Percentiles rank a stretch among this genome's conserved stretches.
Conservation (phyloP, 1,140 invertebrate genomes). For the Bombus ignitus region DNA sequence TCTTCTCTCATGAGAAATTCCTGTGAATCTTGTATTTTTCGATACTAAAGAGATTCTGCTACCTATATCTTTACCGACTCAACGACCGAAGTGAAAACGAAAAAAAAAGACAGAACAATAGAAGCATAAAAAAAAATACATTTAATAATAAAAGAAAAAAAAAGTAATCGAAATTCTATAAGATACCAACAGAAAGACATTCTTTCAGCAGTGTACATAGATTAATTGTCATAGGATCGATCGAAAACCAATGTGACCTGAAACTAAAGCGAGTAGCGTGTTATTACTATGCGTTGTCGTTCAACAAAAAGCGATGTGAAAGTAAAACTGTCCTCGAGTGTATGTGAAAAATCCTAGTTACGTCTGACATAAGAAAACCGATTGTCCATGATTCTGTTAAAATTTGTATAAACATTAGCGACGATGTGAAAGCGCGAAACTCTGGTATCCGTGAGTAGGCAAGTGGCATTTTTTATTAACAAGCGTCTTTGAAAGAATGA, state of each 20-base stretch:
- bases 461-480: constrained; percentile 35
- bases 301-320: not conserved
- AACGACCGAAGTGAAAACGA: constrained; percentile 2
- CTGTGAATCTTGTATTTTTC: not conserved
- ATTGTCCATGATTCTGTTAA: constrained; percentile 12
- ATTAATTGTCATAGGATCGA: constrained; percentile 32
- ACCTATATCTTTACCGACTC: not conserved
- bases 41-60: not conserved
- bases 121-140: not conserved
- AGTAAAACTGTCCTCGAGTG: constrained; percentile 21
- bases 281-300: constrained; percentile 14
- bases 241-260: constrained; percentile 44
- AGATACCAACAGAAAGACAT: not conserved
- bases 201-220: constrained; percentile 28
- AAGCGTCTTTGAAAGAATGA: not conserved
- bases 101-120: not conserved
- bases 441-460: not conserved
- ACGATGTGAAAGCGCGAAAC: not conserved
- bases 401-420: constrained; percentile 32
- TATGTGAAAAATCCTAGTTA: not conserved
- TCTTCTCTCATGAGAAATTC: not conserved
- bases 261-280: constrained; percentile 22
- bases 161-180: not conserved
- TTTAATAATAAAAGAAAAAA: not conserved
- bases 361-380: not conserved